These are phyloP conservation scores for Xiphophorus couchianus DNA, from an alignment of 2,113 vertebrate species.

Conservation along the genomic window DNA sequence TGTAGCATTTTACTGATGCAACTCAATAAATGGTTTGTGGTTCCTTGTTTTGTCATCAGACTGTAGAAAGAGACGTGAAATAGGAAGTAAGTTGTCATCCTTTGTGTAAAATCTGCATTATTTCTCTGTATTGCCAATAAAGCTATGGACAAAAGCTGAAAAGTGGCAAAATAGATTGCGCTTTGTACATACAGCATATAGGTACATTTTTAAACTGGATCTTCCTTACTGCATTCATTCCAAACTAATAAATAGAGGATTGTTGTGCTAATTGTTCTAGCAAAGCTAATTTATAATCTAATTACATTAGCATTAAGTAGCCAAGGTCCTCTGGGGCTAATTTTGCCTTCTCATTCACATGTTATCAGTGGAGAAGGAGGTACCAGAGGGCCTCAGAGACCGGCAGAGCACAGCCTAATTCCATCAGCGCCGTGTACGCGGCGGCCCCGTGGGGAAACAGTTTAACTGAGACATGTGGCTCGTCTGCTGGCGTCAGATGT, in stretches of 20 bases:
- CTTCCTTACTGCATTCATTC: background rate
- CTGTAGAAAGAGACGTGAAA: slow-evolving; percentile 26
- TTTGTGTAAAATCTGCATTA: slow-evolving; percentile 6
- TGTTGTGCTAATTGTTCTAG: slow-evolving; percentile 12
- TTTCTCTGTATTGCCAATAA: too few relatives aligned
- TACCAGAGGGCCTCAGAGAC: slow-evolving; percentile 44
- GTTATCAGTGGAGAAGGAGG: slow-evolving; percentile 31
- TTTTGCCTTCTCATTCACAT: slow-evolving; percentile 26
- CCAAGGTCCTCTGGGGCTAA: slow-evolving; percentile 28
- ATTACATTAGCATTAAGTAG: slow-evolving; percentile 42
- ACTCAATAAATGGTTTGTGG: background rate
- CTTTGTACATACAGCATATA: background rate
- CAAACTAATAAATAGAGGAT: background rate
- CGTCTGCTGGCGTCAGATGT: slow-evolving; percentile 32
- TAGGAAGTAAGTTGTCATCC: slow-evolving; percentile 10
- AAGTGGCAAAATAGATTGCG: background rate
- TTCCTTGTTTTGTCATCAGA: slow-evolving; percentile 31
- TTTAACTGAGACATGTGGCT: slow-evolving; percentile 49
- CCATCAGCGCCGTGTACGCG: slow-evolving; percentile 36
- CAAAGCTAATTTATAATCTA: slow-evolving; percentile 33
- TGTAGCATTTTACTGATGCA: background rate
- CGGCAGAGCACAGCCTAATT: slow-evolving; percentile 37
- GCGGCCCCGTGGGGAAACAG: slow-evolving; percentile 26
- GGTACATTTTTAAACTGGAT: background rate
- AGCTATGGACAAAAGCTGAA: background rate